Evolutionary conservation across 2,113 vertebrate genomes (phyloP), one percentile per base, ranked within the genome.

Genomic region (Eubucco bourcierii): DNA sequence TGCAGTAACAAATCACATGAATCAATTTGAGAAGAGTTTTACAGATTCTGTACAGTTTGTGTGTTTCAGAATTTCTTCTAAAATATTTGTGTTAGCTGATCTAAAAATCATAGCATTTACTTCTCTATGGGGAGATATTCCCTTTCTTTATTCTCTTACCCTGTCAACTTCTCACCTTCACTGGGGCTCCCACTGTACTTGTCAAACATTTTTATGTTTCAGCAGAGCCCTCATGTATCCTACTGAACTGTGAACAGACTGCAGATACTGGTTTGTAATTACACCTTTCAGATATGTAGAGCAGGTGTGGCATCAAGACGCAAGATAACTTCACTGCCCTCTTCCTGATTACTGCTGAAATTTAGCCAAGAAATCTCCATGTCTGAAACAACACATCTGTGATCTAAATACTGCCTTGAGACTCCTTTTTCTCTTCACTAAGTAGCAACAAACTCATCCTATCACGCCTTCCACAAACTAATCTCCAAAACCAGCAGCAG

Each of bases 241-340:
- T 78, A 76, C 83, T 91, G 70, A 94, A 4, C 83, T 93, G 94
- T 84, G 88, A 91, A 64, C 6, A 72, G 66, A 88, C 58, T 46
- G 33, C 58, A 90, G 86, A 83, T 19, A 87, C 33, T 15, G 31
- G 27, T 20, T 53, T 72, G 59, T 24, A 90, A 56, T 90, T 90
- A 87, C 88, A 92, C 73, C 74, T 88, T 53, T 88, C 83, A 88
- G 71, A 67, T 3, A 59, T 4, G 24, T 1, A 73, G 25, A 77
- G 60, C 80, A 92, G 86, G 63, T 77, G 83, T 81, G 84, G 84
- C 72, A 86, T 29, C 12, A 73, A 72, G 80, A 68, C 28, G 11
- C 37, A 19, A 70, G 94, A 70, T 79, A 92, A 94, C 78, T 87
- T 46, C 75, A n/a, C 67, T 92, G 71, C 71, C 81, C 84, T 90